Evolutionary conservation across 2,797 vertebrate genomes (phyloP).

Genomic region (Bryconaethiops microstoma): DNA sequence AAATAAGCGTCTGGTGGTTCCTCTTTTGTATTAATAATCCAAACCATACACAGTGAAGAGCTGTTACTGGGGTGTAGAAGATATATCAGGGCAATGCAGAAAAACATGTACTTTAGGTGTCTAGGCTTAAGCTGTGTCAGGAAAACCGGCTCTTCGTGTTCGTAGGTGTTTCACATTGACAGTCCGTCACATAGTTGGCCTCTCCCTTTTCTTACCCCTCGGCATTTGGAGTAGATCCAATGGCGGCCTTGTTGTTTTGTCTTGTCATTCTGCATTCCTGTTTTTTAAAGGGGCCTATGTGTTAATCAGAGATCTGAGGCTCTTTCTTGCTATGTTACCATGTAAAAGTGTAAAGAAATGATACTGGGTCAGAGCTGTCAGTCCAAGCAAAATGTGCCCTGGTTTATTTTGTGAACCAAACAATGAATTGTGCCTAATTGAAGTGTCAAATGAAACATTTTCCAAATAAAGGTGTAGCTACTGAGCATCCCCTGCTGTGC

Average conservation of each 20-base stretch:
- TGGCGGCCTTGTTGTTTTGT: slow-evolving; percentile 33
- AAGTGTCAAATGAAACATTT: neutral
- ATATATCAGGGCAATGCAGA: too few species aligned
- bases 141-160: slow-evolving; percentile 29
- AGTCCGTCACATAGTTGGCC: slow-evolving; percentile 15
- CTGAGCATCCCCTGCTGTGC: too few species aligned
- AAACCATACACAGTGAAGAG: neutral
- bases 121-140: neutral
- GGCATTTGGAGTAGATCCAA: slow-evolving; percentile 10
- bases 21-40: neutral
- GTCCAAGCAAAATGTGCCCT: neutral
- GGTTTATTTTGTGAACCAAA: neutral
- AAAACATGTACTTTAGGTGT: neutral
- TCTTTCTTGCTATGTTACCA: neutral
- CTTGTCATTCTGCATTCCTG: slow-evolving; percentile 44
- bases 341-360: neutral
- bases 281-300: neutral
- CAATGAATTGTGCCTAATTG: neutral
- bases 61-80: neutral
- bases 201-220: slow-evolving; percentile 30
- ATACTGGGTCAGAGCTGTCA: neutral
- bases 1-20: neutral
- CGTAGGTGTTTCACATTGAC: slow-evolving; percentile 17
- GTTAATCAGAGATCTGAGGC: neutral
- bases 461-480: neutral